These are phyloP conservation scores for Sebastolobus alascanus DNA, from an alignment of 2,797 vertebrate genomes.

Conservation along the genomic window DNA sequence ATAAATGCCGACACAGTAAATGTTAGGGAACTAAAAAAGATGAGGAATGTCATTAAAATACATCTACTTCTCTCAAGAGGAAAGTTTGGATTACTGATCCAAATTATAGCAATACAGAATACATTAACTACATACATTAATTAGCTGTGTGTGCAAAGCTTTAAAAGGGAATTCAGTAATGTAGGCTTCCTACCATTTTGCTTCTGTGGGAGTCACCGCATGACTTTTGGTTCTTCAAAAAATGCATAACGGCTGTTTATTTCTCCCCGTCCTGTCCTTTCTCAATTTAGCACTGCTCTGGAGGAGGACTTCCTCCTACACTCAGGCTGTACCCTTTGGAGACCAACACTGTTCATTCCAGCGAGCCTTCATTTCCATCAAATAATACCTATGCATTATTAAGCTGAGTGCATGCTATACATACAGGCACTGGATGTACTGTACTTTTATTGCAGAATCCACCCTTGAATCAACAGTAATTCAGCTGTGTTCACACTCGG, in stretches of 20 bases:
- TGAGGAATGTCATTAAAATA: not conserved
- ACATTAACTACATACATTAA: not conserved
- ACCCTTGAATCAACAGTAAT: slow-evolving; percentile 53
- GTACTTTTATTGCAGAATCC: slow-evolving; percentile 16
- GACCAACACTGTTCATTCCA: slow-evolving; percentile 38
- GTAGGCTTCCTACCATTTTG: slow-evolving; percentile 45
- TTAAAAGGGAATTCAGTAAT: slow-evolving; percentile 10
- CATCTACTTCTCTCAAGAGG: slow-evolving; percentile 4
- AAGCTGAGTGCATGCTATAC: not conserved
- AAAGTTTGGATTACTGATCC: slow-evolving; percentile 23
- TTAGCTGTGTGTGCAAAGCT: slow-evolving; percentile 33
- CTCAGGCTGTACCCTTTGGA: slow-evolving; percentile 53
- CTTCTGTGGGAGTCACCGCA: slow-evolving; percentile 58
- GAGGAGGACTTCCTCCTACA: slow-evolving; percentile 68
- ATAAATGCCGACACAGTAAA: not conserved
- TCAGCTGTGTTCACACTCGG: slow-evolving; percentile 55
- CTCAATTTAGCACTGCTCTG: slow-evolving; percentile 53
- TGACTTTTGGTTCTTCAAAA: slow-evolving; percentile 68
- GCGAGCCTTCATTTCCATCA: slow-evolving; percentile 39
- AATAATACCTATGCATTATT: slow-evolving; percentile 44
- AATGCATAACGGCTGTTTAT: slow-evolving; percentile 64
- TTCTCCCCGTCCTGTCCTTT: slow-evolving; percentile 49
- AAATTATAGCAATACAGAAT: not conserved
- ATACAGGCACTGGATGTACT: not conserved
- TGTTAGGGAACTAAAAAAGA: not conserved